Percentiles rank a stretch among this genome's conserved stretches.
Evolutionary conservation across 1,140 invertebrate species (phyloP).

Genomic region (Drosophila sechellia): DNA sequence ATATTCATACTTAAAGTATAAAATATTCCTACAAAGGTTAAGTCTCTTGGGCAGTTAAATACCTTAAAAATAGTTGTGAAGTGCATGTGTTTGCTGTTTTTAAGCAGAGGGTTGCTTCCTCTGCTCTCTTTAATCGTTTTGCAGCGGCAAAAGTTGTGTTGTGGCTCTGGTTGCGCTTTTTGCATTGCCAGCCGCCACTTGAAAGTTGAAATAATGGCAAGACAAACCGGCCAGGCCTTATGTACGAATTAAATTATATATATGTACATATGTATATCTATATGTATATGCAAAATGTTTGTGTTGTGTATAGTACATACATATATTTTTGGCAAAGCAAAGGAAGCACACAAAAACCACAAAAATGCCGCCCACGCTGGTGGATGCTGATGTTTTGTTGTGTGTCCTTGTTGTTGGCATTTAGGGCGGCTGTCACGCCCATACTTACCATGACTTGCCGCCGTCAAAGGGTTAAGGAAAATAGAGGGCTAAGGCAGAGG

Average conservation of each 20-base stretch:
- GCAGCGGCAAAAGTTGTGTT: not conserved
- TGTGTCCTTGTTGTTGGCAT: slow-evolving; percentile 26
- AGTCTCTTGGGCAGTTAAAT: too few species aligned
- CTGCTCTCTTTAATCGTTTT: not conserved
- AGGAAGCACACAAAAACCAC: slow-evolving; percentile 58
- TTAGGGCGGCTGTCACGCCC: slow-evolving; percentile 43
- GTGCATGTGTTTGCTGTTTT: not conserved
- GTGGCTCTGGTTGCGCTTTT: slow-evolving; percentile 48
- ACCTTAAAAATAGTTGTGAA: not conserved
- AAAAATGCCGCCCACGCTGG: slow-evolving; percentile 68
- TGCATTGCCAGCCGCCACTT: slow-evolving; percentile 37
- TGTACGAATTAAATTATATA: slow-evolving; percentile 19
- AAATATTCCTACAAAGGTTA: too few species aligned
- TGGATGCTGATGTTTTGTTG: slow-evolving; percentile 31
- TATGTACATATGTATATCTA: too few species aligned
- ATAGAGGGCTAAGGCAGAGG: slow-evolving; percentile 2
- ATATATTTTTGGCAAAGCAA: slow-evolving; percentile 24
- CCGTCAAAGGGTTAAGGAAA: slow-evolving; percentile 59
- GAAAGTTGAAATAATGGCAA: slow-evolving; percentile 39
- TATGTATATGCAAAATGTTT: not conserved
- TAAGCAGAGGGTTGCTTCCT: not conserved
- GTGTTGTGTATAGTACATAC: not conserved
- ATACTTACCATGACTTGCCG: slow-evolving; percentile 44
- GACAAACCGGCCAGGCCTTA: slow-evolving; percentile 5
- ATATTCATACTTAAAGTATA: too few species aligned